These are phyloP conservation scores for Ariolimax columbianus DNA, from an alignment of 2,888 invertebrate species.

Conservation along the genomic window DNA sequence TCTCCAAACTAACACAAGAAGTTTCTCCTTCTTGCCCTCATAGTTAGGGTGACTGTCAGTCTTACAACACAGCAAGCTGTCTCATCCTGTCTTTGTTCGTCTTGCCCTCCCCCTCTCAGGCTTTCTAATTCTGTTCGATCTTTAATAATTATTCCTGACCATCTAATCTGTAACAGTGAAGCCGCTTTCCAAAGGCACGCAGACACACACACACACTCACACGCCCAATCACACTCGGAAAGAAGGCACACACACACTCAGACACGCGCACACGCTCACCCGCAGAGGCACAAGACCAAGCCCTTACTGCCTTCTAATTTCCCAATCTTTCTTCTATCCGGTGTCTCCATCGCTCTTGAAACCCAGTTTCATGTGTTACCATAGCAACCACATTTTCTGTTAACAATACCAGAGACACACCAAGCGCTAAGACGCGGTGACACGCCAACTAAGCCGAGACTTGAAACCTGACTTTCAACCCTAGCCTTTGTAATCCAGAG, in stretches of 20 bases:
- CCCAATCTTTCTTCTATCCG: slow-evolving; percentile 7
- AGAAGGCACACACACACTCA: background rate
- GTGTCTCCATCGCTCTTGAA: background rate
- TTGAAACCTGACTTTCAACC: background rate
- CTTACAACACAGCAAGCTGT: no score
- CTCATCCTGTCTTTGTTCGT: background rate
- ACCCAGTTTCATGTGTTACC: slow-evolving; percentile 1
- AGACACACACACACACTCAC: background rate
- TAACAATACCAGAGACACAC: slow-evolving; percentile 2
- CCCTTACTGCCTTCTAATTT: background rate
- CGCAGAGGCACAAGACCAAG: background rate
- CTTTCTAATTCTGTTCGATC: background rate
- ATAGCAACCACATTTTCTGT: slow-evolving; percentile 15
- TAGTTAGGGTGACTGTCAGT: no score
- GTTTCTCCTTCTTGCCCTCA: no score
- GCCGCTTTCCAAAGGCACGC: background rate
- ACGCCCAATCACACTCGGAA: no score
- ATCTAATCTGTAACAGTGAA: background rate
- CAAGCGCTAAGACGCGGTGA: background rate
- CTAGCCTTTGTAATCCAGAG: no score
- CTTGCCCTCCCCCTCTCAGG: background rate
- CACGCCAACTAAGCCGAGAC: background rate
- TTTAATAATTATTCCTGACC: background rate
- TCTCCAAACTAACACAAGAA: no score
- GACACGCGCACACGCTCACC: background rate